These are phyloP conservation scores for Apis cerana DNA, from an alignment of 1,140 invertebrate genomes.

Conservation along the genomic window DNA sequence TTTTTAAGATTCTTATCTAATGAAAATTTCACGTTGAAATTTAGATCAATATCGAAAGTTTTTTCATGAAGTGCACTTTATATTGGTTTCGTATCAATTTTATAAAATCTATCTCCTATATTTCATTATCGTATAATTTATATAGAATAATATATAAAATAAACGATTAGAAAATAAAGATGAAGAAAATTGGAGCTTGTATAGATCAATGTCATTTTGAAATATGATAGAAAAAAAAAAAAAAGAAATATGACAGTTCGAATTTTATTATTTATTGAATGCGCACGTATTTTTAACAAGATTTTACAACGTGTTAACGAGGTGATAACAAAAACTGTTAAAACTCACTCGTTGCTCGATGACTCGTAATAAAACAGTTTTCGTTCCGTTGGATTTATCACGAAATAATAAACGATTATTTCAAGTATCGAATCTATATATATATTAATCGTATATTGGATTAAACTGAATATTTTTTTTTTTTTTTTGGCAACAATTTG, in stretches of 20 bases:
- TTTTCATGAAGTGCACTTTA: background rate
- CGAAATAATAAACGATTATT: background rate
- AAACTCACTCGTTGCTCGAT: background rate
- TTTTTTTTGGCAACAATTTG: constrained; percentile 3
- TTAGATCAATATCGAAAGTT: background rate
- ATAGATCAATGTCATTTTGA: background rate
- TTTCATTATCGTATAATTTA: too few relatives aligned
- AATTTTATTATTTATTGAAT: too few relatives aligned
- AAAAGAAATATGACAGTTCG: too few relatives aligned
- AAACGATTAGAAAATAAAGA: too few relatives aligned
- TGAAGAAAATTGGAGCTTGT: background rate
- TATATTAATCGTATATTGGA: background rate
- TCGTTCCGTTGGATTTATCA: background rate
- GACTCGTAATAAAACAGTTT: background rate
- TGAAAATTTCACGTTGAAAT: background rate
- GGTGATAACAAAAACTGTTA: too few relatives aligned
- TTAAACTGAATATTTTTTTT: constrained; percentile 6
- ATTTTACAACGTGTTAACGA: background rate
- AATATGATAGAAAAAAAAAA: too few relatives aligned
- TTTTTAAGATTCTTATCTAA: background rate
- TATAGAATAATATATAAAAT: too few relatives aligned
- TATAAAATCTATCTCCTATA: background rate
- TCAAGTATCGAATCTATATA: background rate
- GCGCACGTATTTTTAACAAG: background rate
- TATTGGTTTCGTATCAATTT: background rate